Evolutionary conservation across 2,113 vertebrate genomes (phyloP).

Genomic region (Tupaia tana): DNA sequence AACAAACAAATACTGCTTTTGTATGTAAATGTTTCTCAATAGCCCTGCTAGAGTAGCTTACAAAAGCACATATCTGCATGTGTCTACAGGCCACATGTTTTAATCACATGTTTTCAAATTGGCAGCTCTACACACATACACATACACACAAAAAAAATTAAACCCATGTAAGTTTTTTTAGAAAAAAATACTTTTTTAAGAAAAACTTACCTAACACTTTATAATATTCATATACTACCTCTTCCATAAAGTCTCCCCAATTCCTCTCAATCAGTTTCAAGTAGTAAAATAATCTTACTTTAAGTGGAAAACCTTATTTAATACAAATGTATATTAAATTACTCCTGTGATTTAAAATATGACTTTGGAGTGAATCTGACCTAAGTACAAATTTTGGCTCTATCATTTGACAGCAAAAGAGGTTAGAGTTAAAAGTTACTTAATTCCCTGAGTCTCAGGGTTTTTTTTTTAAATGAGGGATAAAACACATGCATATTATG

Average conservation of each 20-base stretch:
- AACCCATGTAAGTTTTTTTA: not conserved
- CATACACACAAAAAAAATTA: not conserved
- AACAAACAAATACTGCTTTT: no score
- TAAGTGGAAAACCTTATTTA: not conserved
- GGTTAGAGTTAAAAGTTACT: not conserved
- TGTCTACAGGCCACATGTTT: no score
- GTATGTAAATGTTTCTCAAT: no score
- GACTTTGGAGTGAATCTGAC: not conserved
- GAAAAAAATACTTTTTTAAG: not conserved
- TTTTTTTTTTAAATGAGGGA: not conserved
- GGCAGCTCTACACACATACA: no score
- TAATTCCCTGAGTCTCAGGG: not conserved
- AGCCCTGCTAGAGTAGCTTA: no score
- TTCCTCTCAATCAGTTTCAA: not conserved
- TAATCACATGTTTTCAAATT: no score
- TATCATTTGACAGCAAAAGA: not conserved
- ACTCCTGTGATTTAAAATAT: constrained; percentile 27
- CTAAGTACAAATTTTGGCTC: constrained; percentile 24
- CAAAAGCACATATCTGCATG: no score
- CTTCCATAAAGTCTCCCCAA: not conserved
- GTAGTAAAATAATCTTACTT: constrained; percentile 20
- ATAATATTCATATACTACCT: not conserved
- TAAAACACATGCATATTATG: constrained; percentile 10
- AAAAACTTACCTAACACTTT: constrained; percentile 16
- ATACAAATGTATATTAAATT: not conserved